Evolutionary conservation across 2,113 vertebrate genomes (phyloP), one percentile per base, ranked within the genome.

Genomic region (Mustelus asterias): DNA sequence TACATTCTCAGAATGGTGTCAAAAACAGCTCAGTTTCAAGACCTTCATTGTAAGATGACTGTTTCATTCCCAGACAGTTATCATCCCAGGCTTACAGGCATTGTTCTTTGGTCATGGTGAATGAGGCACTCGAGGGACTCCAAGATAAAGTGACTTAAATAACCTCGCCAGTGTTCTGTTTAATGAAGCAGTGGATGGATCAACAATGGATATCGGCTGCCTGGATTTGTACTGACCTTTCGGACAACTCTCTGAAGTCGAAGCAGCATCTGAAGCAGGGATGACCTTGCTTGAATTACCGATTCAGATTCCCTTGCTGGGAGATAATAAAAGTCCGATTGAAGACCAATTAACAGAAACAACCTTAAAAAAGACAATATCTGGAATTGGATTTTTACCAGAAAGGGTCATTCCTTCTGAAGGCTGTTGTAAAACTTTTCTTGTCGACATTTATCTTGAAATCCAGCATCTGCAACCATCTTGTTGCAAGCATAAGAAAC

Each of bases 141-240:
- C 89, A 22, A 95, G 67, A 95, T 95, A 95, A 95, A 95, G 67
- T 95, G 41, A 95, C 41, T 95, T 95, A 72, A 95, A 70, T 29
- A 95, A 95, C 93, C 65, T 70, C 93, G 14, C 67, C 41, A 70
- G 93, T 24, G 26, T 95, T 44, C 67, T 48, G 67, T 48, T 69
- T 72, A 72, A 70, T 48, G 22, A 95, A 95, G 41, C 70, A 48
- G 22, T 41, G 67, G 13, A 72, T 44, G 67, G 93, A 69, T 95
- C 93, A 95, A 44, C n/a, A 95, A 95, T 95, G 37, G 67, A 41
- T 95, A 95, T 72, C 69, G 20, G 65, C n/a, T 72, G 67, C 41
- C 44, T 9, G 14, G 93, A 95, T 95, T 95, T 70, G 41, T n/a
- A 48, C 11, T 72, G 65, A 95, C 67, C 37, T 48, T 69, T 70